Conservation (phyloP, 2,113 vertebrate genomes). For the Salminus brasiliensis region DNA sequence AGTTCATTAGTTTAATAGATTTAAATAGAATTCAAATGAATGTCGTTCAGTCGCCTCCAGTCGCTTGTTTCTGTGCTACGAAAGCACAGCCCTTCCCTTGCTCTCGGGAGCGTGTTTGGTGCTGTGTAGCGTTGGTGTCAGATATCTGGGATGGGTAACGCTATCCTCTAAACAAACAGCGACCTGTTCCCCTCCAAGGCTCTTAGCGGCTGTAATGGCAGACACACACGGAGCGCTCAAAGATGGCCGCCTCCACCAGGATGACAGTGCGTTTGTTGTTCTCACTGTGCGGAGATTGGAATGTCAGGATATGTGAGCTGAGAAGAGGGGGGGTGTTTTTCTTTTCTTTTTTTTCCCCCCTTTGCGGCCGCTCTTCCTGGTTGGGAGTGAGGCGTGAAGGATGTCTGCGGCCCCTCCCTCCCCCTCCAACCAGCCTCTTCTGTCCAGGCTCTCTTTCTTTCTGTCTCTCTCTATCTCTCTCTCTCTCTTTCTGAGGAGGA, state of each 20-base stretch:
- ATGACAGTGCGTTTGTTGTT: slow-evolving; percentile 60
- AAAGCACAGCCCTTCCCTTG: not conserved
- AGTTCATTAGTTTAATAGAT: not conserved
- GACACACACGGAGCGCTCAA: slow-evolving; percentile 40
- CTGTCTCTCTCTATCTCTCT: not conserved
- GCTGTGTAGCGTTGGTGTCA: slow-evolving; percentile 30
- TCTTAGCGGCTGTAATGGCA: slow-evolving; percentile 55
- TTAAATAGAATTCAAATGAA: not conserved
- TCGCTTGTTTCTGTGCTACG: not conserved
- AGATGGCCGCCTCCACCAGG: slow-evolving; percentile 53
- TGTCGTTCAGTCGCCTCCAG: not conserved
- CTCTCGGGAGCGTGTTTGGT: not conserved
- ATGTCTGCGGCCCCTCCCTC: slow-evolving; percentile 39
- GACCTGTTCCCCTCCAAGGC: slow-evolving; percentile 46
- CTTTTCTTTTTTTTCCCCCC: slow-evolving; percentile 25
- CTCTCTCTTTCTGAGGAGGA: slow-evolving; percentile 8
- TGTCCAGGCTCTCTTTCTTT: not conserved
- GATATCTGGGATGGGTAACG: slow-evolving; percentile 29
- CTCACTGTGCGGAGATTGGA: slow-evolving; percentile 51
- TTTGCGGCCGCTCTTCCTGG: slow-evolving; percentile 43
- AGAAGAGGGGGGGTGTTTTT: slow-evolving; percentile 18
- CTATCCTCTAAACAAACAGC: slow-evolving; percentile 49
- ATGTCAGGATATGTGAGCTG: slow-evolving; percentile 52
- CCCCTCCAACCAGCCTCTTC: not conserved
- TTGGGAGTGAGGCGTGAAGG: slow-evolving; percentile 50